Evolutionary conservation across 2,113 vertebrate genomes (phyloP).

Genomic region (Tragelaphus scriptus): DNA sequence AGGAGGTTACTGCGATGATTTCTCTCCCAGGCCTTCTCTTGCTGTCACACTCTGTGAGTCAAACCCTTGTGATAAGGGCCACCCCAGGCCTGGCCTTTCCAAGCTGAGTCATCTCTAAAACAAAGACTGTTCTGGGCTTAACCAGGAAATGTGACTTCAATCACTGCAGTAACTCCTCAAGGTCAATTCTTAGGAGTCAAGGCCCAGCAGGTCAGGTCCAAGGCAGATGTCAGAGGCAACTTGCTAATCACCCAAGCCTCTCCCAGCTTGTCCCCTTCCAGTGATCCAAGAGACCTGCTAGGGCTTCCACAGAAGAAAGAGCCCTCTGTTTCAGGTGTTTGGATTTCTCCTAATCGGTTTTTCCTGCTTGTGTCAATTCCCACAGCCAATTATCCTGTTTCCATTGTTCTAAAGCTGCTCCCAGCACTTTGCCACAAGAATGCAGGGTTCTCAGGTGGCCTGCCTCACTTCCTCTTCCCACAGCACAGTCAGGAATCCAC

Average conservation of each 20-base stretch:
- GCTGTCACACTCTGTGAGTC: slow-evolving; percentile 33
- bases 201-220: not conserved
- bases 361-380: not conserved
- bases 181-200: not conserved
- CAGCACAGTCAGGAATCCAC: not conserved
- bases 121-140: not conserved
- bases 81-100: not conserved
- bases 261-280: not conserved
- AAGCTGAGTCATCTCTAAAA: slow-evolving; percentile 49
- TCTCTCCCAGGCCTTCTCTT: not conserved
- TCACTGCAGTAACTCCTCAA: not conserved
- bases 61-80: slow-evolving; percentile 35
- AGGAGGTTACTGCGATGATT: not conserved
- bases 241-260: not conserved
- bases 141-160: not conserved
- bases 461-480: not conserved
- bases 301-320: not conserved
- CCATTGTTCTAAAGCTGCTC: slow-evolving; percentile 22
- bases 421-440: not conserved
- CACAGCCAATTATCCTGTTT: not conserved
- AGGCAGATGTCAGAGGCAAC: not conserved
- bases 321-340: not conserved
- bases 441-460: not conserved
- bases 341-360: not conserved
- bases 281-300: not conserved